These are phyloP conservation scores for Psilopogon haemacephalus DNA, from an alignment of 2,113 vertebrate genomes.

Conservation along the genomic window DNA sequence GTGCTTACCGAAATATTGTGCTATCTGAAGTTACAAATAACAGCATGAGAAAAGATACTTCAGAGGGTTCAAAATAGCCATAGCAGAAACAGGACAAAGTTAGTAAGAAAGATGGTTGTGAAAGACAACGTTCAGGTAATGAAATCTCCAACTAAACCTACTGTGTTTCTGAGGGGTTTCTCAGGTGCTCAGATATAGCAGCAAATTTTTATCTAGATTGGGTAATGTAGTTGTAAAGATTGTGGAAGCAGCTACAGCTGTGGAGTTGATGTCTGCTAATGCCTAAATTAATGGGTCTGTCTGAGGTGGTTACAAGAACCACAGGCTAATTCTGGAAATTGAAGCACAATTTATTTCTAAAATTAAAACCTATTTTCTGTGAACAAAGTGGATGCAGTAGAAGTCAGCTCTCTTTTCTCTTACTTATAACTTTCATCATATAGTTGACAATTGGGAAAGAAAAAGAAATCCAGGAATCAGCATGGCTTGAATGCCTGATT, in stretches of 20 bases:
- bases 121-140: neutral
- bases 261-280: neutral
- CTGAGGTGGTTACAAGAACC: neutral
- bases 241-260: neutral
- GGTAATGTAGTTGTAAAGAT: neutral
- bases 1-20: neutral
- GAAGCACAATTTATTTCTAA: neutral
- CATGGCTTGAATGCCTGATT: conserved; percentile 33
- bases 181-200: neutral
- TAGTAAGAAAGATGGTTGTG: neutral
- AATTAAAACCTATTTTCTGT: neutral
- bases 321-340: neutral
- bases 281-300: neutral
- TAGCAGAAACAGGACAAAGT: neutral
- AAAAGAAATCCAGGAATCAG: neutral
- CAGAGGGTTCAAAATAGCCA: neutral
- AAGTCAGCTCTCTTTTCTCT: neutral
- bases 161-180: neutral
- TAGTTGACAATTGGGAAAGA: neutral
- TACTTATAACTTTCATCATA: neutral
- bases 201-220: neutral
- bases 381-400: neutral
- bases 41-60: neutral
- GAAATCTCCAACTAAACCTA: neutral
- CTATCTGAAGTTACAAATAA: neutral